These are phyloP conservation scores for Micromussa lordhowensis DNA, from an alignment of 92 coral and sea anemone species.

Conservation along the genomic window DNA sequence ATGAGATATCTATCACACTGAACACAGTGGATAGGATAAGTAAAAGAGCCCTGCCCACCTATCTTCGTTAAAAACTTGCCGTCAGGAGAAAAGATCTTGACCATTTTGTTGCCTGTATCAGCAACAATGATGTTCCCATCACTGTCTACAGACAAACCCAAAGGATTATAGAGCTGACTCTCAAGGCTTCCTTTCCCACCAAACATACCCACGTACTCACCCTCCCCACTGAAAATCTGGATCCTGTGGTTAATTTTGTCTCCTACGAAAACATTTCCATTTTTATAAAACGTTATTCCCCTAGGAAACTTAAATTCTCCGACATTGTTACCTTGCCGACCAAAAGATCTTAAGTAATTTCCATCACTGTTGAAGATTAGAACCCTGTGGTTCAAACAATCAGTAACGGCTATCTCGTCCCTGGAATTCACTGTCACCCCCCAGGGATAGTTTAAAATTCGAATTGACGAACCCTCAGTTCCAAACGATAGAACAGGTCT, in stretches of 20 bases:
- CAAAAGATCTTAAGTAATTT: constrained; percentile 12
- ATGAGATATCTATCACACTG: too few species aligned
- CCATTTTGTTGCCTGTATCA: background rate
- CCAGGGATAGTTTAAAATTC: constrained; percentile 30
- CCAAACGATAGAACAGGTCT: constrained; percentile 32
- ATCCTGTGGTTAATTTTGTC: constrained; percentile 24
- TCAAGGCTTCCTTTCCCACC: background rate
- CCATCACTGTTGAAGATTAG: constrained; percentile 25
- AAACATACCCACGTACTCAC: constrained; percentile 17
- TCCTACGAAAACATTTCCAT: constrained; percentile 19
- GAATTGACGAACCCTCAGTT: constrained; percentile 3
- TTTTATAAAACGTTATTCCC: constrained; percentile 16
- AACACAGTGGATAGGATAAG: too few species aligned
- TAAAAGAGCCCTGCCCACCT: too few species aligned
- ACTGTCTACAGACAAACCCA: constrained; percentile 26
- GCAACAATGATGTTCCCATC: constrained; percentile 35
- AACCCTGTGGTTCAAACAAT: constrained; percentile 28
- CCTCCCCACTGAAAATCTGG: constrained; percentile 28
- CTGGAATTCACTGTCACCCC: constrained; percentile 32
- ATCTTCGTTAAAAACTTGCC: too few species aligned
- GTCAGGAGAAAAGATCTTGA: too few species aligned
- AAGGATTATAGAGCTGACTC: constrained; percentile 21
- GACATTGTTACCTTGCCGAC: constrained; percentile 14
- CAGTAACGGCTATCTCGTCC: background rate
- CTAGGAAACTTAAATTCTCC: constrained; percentile 31